Evolutionary conservation across 2,888 invertebrate species (phyloP).

Genomic region (Morpho deidamia): DNA sequence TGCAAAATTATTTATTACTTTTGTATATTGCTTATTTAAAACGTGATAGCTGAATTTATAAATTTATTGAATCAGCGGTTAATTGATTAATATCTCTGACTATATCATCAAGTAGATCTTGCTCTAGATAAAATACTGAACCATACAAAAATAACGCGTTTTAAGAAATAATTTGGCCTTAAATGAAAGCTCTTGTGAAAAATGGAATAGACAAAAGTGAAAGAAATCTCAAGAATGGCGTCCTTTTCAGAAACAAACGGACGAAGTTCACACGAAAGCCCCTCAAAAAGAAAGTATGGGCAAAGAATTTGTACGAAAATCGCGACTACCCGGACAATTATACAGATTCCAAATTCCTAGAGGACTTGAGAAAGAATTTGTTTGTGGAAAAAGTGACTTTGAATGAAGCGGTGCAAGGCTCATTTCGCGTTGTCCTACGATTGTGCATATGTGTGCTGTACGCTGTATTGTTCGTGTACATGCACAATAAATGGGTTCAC

Average conservation of each 20-base stretch:
- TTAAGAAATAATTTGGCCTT: no score
- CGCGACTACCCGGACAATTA: conserved; percentile 94
- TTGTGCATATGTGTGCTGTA: conserved; percentile 87
- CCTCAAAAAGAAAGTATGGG: conserved; percentile 80
- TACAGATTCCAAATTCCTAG: conserved; percentile 91
- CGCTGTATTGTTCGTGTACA: conserved; percentile 83
- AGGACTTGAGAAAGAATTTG: conserved; percentile 90
- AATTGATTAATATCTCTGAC: no score
- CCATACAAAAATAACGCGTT: no score
- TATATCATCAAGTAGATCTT: no score
- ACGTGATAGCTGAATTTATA: no score
- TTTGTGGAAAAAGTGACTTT: conserved; percentile 86
- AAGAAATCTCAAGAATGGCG: conserved; percentile 6
- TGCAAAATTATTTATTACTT: no score
- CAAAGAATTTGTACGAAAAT: conserved; percentile 93
- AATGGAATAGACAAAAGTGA: neutral
- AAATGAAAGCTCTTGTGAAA: no score
- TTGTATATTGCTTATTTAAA: no score
- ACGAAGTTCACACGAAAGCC: conserved; percentile 41
- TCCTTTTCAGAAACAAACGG: conserved; percentile 60
- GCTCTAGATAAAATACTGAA: no score
- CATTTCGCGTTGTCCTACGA: conserved; percentile 88
- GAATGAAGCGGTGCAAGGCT: conserved; percentile 84
- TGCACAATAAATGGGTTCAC: conserved; percentile 83
- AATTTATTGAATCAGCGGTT: no score